Base-by-base conservation (phyloP, 2,113 vertebrate genomes). In the Archocentrus centrarchus region DNA sequence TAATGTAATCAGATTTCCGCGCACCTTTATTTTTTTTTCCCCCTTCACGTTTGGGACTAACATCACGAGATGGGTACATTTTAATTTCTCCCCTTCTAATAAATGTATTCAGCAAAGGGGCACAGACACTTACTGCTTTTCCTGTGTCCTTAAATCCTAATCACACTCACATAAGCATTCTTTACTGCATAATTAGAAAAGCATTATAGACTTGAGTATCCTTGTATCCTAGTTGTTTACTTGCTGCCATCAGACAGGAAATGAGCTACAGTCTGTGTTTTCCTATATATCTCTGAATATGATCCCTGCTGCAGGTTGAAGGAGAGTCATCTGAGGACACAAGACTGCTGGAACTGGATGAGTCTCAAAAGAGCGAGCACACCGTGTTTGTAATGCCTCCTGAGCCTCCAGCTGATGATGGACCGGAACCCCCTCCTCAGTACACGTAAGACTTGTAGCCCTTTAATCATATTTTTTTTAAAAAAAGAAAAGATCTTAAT, bases 301-400 rank as follows among this genome's bases (percentile, higher is more conserved):
- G 27, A 59, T 64, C 22, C 39, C 82, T 3, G 11, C 75, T 94
- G 70, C 93, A 99, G 98, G 95, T 96, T 22, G 98, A 99, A 92
- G 89, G 95, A 20, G 98, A 99, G 83, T 96, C 94, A 0, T 77
- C 96, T 0, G 98, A 99, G 93, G 98, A 99, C 73, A 90, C 97
- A 0, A 96, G 94, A 41, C 93, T 99, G 79, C 96, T 99, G 93
- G 98, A 99, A 83, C 95, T 98, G 91, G 98, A 99, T 77, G 98
- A 99, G 62, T 99, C 98, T 27, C 98, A 98, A 86, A 99, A 97
- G 90, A 99, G 98, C 75, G 98, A 99, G 81, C 98, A 99, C 91
- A 99, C 98, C 0, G 98, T 99, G 2, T 98, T 99, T 60, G 96
- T 99, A 90, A 98, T 96, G 97, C 97, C 97, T 8, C 97, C 97